Evolutionary conservation across 2,113 vertebrate genomes (phyloP).

Genomic region (Spilogale gracilis): DNA sequence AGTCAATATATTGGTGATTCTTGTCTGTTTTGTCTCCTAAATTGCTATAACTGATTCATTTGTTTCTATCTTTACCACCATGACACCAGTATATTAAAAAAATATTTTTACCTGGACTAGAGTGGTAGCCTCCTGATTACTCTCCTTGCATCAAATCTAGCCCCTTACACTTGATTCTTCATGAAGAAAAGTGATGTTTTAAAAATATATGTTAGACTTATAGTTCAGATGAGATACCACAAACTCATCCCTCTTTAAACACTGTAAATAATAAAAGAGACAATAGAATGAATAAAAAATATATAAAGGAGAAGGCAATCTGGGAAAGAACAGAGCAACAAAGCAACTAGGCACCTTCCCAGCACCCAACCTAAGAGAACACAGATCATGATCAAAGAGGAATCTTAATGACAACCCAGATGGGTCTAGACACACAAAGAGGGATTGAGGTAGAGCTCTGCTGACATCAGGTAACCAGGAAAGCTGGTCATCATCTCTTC

Average conservation of each 20-base stretch:
- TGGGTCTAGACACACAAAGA: background rate
- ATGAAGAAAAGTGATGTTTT: constrained; percentile 27
- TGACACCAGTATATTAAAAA: background rate
- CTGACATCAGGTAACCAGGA: background rate
- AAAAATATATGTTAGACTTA: constrained; percentile 42
- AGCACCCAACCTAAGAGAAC: background rate
- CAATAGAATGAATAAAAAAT: background rate
- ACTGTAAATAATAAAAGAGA: background rate
- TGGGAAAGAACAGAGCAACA: background rate
- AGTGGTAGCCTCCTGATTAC: background rate
- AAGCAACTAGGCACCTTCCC: background rate
- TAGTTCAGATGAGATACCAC: constrained; percentile 17
- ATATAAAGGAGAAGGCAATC: background rate
- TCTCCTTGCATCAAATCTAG: background rate
- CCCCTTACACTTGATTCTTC: background rate
- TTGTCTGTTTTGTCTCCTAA: constrained; percentile 32
- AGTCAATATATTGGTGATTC: background rate
- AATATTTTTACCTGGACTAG: background rate
- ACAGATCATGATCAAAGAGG: background rate
- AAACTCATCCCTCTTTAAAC: constrained; percentile 1
- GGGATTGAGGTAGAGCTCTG: background rate
- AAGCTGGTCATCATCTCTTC: background rate
- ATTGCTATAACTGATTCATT: constrained; percentile 7
- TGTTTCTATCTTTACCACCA: constrained; percentile 36
- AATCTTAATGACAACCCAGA: background rate